These are phyloP conservation scores for Myzus persicae DNA, from an alignment of 1,140 invertebrate species.

Conservation along the genomic window DNA sequence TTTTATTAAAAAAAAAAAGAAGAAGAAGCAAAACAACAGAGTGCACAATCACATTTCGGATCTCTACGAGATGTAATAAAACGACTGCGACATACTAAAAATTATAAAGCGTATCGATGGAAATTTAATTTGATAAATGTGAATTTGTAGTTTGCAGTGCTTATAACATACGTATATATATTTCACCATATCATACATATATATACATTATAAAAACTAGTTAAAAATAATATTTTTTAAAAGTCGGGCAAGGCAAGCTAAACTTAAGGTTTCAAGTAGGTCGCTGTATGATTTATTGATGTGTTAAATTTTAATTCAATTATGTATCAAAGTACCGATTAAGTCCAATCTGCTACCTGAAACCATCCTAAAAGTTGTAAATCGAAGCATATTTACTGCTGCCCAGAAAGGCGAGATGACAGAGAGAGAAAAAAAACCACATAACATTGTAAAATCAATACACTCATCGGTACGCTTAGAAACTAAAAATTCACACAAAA, in stretches of 20 bases:
- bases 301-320: too few relatives aligned
- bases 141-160: not conserved
- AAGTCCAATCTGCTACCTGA: too few relatives aligned
- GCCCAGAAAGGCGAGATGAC: too few relatives aligned
- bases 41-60: not conserved
- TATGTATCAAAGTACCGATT: too few relatives aligned
- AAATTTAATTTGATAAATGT: not conserved
- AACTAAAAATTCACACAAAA: not conserved
- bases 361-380: too few relatives aligned
- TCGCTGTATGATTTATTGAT: too few relatives aligned
- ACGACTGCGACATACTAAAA: not conserved
- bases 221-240: not conserved
- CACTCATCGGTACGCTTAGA: too few relatives aligned
- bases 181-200: not conserved
- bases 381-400: too few relatives aligned
- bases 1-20: slow-evolving; percentile 39
- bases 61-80: not conserved
- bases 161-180: not conserved
- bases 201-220: not conserved
- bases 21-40: not conserved
- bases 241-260: too few relatives aligned
- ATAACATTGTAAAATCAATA: too few relatives aligned
- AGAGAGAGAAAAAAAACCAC: too few relatives aligned
- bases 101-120: not conserved
- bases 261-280: too few relatives aligned